Evolutionary conservation across 2,797 vertebrate species (phyloP), one percentile per base, ranked within the genome.

Genomic region (Mormyrops attenuatus): DNA sequence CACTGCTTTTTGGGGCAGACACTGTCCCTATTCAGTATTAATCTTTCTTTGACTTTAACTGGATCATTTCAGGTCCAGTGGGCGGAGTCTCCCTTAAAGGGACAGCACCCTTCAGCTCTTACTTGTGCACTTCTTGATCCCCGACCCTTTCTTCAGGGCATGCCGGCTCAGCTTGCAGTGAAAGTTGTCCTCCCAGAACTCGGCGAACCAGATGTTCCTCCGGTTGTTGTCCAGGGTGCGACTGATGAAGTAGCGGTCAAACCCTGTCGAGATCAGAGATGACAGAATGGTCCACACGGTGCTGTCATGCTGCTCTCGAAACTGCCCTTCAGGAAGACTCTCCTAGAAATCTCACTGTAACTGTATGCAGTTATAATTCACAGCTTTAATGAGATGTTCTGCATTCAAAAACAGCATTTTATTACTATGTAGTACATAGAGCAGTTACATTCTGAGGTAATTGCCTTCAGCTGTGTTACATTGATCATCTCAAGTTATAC

Each of bases 171-270:
- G 95, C 94, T 98, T 99, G 96, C 98, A 99, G 50, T 98, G 97
- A 95, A 99, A 99, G 91, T 99, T 99, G 50, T 99, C 98, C 93
- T 99, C 98, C 98, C 98, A 99, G 90, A 98, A 99, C 93, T 99
- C 98, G 0, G 98, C 98, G 80, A 99, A 99, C 98, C 98, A 99
- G 91, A 99, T 98, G 92, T 99, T 99, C 34, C 98, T 94, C 88
- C 98, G 96, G 95, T 99, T 99, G 94, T 99, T 99, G 94, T 99
- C 98, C 91, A 99, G 93, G 0, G 97, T 99, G 91, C 98, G 96
- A 93, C 97, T 98, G 94, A 96, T 96, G 95, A 99, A 99, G 94
- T 99, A 99, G 89, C 97, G 97, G 93, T 99, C 98, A 88, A 99
- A 99, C 90, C 98, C 98, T 99, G 93, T 88, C 91, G 0, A 92